Evolutionary conservation across 2,888 invertebrate species (phyloP), one percentile per base, ranked within the genome.

Genomic region (Elegia similella): DNA sequence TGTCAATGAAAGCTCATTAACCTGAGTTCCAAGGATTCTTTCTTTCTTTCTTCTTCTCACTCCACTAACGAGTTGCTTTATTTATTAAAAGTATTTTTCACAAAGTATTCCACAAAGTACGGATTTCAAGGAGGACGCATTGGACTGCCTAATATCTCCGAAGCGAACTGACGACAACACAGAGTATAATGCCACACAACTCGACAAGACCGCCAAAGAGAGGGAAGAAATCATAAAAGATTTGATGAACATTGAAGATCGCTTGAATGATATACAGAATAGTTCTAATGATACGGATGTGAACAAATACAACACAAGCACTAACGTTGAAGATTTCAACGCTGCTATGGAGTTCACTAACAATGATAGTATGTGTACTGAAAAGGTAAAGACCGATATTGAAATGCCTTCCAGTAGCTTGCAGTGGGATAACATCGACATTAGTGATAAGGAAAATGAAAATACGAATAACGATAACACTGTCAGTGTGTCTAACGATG

Each of bases 201-300:
- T 80, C 13, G 79, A 81, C 15, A 82, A 82, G 61, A 67, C 74
- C 59, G 77, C 76, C 52, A 78, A 84, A 62, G 88, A 86, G 58
- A 78, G 84, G 62, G 89, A 87, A 58, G 85, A 88, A 69, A 88
- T 90, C 42, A 90, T 90, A 59, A 85, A 88, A 67, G 90, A 90
- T 68, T 72, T 90, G 56, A 85, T 90, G 81, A 89, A 88, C 60
- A 87, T 90, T 66, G 90, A 89, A 67, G 82, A 79, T 57, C 86
- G 82, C 61, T 84, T 88, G 59, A 50, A 34, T 17, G 23, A 23
- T n/a, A 50, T 34, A 38, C 77, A 73, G 29, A 73, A 67, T 58
- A 66, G 72, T 57, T 59, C 67, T 23, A 61, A 67, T 38, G 66
- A 60, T 34, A 68, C 68, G 52, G 67, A 73, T 17, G 68, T 70